Base-by-base conservation (phyloP, 2,113 vertebrate genomes). In the Grammomys dolichurus region DNA sequence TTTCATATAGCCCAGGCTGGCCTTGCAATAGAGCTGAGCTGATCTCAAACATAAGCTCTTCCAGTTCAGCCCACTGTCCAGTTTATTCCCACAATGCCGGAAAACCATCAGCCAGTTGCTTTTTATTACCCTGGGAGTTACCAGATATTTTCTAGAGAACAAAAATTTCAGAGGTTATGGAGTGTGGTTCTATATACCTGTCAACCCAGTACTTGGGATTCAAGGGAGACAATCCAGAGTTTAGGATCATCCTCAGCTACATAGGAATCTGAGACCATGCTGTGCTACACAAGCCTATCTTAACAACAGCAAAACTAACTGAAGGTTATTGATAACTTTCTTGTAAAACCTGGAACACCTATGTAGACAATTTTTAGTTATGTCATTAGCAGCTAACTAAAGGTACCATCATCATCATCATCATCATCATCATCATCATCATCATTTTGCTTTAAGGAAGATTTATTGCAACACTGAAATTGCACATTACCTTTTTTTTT, bases 301-400 rank as follows among this genome's bases (percentile, higher is more conserved):
- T 54, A 16, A 69, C 7, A 56, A 51, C 69, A 28, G 19, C 13
- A 70, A 46, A 40, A 65, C n/a, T 36, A 40, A 51, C n/a, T 36
- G 72, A 89, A 96, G 36, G 14, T 88, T 88, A 85, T 40, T 92
- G 46, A 91, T 48, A 73, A 56, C 3, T n/a, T 90, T 82, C 40
- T 67, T 56, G 14, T 69, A 56, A 90, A 90, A 85, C 73, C 24
- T 69, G 56, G 81, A 96, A 17, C 7, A 80, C 3, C 48, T 92
- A 31, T 12, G 11, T 3, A 73, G 33, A 31, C 46, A 69, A 78
- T 54, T 87, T 95, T 87, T 67, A 85, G n/a, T 94, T 92, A 81
- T 33, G 58, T 70, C 54, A 51, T 67, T 89, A 92, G 20, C 87
- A 63, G 40, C 54, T 82, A 92, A 63, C 4, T 63, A 92, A 93